A percentile compares a stretch with the other conserved stretches of the same genome.
phyloP scores from a whole-genome alignment of 2,888 invertebrate genomes.

The Melanargia galathea region DNA sequence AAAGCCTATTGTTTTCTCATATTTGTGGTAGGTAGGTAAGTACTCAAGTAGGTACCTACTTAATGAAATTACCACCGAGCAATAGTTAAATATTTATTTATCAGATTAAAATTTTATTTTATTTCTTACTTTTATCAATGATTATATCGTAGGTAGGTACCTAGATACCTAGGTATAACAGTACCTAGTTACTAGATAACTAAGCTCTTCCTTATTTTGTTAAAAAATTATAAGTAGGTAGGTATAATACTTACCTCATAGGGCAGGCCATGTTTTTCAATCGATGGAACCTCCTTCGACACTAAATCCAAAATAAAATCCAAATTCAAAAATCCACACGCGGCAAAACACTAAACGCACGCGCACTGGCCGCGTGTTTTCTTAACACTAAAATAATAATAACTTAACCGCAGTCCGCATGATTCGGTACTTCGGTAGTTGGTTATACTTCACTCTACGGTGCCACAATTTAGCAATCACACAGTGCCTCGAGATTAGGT shows the following conservation, averaged over 20 bases:
- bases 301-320: slow-evolving; percentile 1
- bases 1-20: too few species aligned
- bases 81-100: too few species aligned
- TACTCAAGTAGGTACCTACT: too few species aligned
- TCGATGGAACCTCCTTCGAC: not conserved
- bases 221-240: not conserved
- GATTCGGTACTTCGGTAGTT: not conserved
- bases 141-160: too few species aligned
- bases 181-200: too few species aligned
- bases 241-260: slow-evolving; percentile 59
- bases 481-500: too few species aligned
- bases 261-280: slow-evolving; percentile 69
- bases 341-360: slow-evolving; percentile 41
- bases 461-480: slow-evolving; percentile 1
- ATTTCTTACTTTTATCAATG: too few species aligned
- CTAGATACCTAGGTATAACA: too few species aligned
- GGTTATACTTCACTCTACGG: not conserved
- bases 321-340: slow-evolving; percentile 44
- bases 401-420: not conserved
- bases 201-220: too few species aligned
- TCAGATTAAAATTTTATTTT: too few species aligned
- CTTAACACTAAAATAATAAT: slow-evolving; percentile 12
- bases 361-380: slow-evolving; percentile 39
- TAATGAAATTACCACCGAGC: too few species aligned
- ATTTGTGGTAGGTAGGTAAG: too few species aligned